These are phyloP conservation scores for Chrysina gloriosa DNA, from an alignment of 2,888 invertebrate species.

Conservation along the genomic window DNA sequence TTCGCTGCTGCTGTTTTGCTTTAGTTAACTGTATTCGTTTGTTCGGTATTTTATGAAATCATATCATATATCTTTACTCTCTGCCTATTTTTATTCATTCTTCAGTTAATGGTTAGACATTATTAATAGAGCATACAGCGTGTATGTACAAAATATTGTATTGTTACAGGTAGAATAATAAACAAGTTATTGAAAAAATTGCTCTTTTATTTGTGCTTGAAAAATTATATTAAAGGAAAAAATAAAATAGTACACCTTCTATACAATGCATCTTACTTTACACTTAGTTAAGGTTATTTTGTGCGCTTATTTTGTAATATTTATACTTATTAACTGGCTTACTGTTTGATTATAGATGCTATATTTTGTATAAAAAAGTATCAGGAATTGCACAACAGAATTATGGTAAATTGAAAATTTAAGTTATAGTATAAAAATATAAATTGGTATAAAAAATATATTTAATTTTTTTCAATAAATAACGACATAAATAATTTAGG, in stretches of 20 bases:
- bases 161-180: conserved; percentile 39
- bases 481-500: conserved; percentile 7
- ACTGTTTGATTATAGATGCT: not conserved
- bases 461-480: conserved; percentile 9
- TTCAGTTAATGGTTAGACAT: conserved; percentile 40
- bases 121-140: conserved; percentile 41
- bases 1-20: conserved; percentile 5
- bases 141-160: conserved; percentile 41
- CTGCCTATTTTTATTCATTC: not conserved
- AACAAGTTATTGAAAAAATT: conserved; percentile 40
- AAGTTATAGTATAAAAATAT: conserved; percentile 3
- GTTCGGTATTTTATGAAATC: not conserved
- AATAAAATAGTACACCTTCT: conserved; percentile 46
- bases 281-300: conserved; percentile 43
- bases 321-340: conserved; percentile 42
- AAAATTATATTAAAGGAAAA: conserved; percentile 35
- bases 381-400: conserved; percentile 18
- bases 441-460: conserved; percentile 23
- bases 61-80: conserved; percentile 12
- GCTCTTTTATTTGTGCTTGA: conserved; percentile 37
- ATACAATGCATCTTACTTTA: conserved; percentile 43
- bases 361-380: not conserved
- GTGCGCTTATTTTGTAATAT: conserved; percentile 42
- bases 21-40: not conserved
- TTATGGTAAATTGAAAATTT: conserved; percentile 38